These are phyloP conservation scores for Lanistes nyassanus DNA, from an alignment of 1,140 invertebrate genomes.

Conservation along the genomic window DNA sequence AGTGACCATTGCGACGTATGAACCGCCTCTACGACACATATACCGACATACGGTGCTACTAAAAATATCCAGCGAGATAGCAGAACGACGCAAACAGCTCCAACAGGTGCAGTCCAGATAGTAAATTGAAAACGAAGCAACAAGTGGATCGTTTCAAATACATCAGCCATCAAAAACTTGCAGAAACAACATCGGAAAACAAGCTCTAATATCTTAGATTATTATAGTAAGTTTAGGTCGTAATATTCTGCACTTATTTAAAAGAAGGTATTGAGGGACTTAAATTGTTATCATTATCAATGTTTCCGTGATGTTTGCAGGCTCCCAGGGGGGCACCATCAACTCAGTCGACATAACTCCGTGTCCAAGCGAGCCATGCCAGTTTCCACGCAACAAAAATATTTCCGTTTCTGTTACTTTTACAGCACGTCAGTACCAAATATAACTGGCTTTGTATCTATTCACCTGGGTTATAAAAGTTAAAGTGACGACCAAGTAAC, in stretches of 20 bases:
- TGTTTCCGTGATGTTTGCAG: conserved; percentile 21
- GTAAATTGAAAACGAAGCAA: too few species aligned
- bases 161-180: not conserved
- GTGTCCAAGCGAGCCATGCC: conserved; percentile 34
- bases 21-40: too few species aligned
- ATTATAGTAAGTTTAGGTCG: not conserved
- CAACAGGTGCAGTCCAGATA: too few species aligned
- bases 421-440: conserved; percentile 32
- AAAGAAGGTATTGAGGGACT: not conserved
- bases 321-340: conserved; percentile 34
- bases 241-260: not conserved
- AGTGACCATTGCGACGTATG: too few species aligned
- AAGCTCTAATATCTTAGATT: not conserved
- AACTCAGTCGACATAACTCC: conserved; percentile 33
- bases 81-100: too few species aligned
- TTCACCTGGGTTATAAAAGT: too few species aligned
- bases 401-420: conserved; percentile 29
- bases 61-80: too few species aligned
- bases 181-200: not conserved
- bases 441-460: not conserved
- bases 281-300: not conserved
- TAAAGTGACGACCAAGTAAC: not conserved
- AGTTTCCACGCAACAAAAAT: conserved; percentile 31
- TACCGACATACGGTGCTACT: too few species aligned
- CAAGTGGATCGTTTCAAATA: too few species aligned